These are phyloP conservation scores for Chinchilla lanigera DNA, from an alignment of 2,113 vertebrate species.

Conservation along the genomic window DNA sequence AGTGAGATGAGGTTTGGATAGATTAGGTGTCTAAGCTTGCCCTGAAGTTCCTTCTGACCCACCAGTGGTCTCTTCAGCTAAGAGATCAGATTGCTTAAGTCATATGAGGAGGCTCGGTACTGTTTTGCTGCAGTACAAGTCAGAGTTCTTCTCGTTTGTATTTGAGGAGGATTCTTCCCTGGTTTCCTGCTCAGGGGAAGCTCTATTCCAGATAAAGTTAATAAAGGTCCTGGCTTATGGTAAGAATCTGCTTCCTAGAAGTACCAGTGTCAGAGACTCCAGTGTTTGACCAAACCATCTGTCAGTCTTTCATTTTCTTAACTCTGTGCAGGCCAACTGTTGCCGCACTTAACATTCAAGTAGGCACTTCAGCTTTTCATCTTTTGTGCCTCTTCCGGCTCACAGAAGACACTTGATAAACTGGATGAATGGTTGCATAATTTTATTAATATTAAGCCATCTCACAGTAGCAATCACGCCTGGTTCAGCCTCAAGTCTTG, in stretches of 20 bases:
- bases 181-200: background rate
- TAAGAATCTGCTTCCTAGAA: background rate
- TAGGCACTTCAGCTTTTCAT: background rate
- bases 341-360: background rate
- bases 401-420: background rate
- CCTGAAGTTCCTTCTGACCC: background rate
- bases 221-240: background rate
- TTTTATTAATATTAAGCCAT: background rate
- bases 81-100: background rate
- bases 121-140: background rate
- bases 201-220: background rate
- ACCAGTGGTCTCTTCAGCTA: background rate
- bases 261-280: background rate
- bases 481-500: background rate
- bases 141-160: background rate
- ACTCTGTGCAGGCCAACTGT: background rate
- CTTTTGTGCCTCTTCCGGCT: background rate
- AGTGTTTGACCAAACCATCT: background rate
- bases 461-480: background rate
- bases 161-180: background rate
- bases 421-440: background rate
- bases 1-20: background rate
- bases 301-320: background rate
- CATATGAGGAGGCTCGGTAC: background rate
- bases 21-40: background rate